Evolutionary conservation across 1,140 invertebrate genomes (phyloP).

Genomic region (Sitophilus oryzae): DNA sequence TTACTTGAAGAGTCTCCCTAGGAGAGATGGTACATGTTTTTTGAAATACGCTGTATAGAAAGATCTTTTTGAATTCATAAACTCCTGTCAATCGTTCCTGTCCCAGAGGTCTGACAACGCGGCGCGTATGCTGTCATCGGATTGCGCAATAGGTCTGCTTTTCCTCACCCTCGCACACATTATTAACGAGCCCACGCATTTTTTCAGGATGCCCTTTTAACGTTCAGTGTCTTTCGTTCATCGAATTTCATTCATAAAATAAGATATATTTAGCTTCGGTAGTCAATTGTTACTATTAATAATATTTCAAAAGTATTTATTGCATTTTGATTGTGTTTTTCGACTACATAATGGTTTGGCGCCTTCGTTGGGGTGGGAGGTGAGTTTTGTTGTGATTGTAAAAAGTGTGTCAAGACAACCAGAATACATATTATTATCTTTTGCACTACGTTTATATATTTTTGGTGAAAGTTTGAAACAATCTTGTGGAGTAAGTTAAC

Average conservation of each 20-base stretch:
- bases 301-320: no score
- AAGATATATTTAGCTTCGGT: neutral
- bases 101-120: constrained; percentile 3
- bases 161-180: neutral
- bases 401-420: constrained; percentile 10
- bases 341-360: constrained; percentile 18
- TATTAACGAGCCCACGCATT: constrained; percentile 12
- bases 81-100: no score
- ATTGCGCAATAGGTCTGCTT: constrained; percentile 19
- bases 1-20: no score
- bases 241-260: constrained; percentile 14
- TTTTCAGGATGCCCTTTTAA: constrained; percentile 20
- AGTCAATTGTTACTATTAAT: neutral
- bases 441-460: no score
- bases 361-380: constrained; percentile 8
- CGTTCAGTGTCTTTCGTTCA: constrained; percentile 12
- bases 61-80: no score
- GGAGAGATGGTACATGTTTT: no score
- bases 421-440: neutral
- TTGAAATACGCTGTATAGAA: no score
- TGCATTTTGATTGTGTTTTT: neutral
- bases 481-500: no score
- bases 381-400: constrained; percentile 23
- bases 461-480: no score
- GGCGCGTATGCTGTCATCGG: neutral